phyloP scores from a whole-genome alignment of 2,888 invertebrate species.

The Lacanobia oleracea region DNA sequence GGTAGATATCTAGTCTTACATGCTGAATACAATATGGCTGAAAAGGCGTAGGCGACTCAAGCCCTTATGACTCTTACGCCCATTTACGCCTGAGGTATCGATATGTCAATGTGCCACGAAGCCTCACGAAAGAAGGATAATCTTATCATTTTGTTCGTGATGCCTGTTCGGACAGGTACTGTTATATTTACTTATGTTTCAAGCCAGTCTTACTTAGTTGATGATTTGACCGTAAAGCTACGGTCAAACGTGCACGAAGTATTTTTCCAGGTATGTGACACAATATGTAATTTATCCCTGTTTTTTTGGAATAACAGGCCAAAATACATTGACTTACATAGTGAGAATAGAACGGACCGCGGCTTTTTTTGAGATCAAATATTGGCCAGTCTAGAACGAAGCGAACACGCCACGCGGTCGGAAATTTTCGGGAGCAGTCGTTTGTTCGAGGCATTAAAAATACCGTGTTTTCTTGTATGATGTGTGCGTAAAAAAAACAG shows the following conservation, averaged over 20 bases:
- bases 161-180: slow-evolving; percentile 40
- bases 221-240: slow-evolving; percentile 22
- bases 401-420: not conserved
- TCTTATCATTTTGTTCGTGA: slow-evolving; percentile 59
- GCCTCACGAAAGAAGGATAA: slow-evolving; percentile 58
- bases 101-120: slow-evolving; percentile 52
- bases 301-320: not conserved
- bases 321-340: not conserved
- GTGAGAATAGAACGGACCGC: not conserved
- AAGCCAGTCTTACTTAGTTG: slow-evolving; percentile 26
- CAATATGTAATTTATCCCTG: not conserved
- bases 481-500: too few relatives aligned
- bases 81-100: not conserved
- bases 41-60: not conserved
- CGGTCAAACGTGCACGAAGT: not conserved
- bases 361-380: too few relatives aligned
- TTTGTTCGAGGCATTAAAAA: not conserved
- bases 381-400: not conserved
- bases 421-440: not conserved
- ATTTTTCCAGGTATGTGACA: not conserved
- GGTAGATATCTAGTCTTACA: not conserved
- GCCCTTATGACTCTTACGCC: not conserved
- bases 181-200: slow-evolving; percentile 38
- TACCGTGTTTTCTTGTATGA: not conserved
- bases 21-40: not conserved